Evolutionary conservation across 2,888 invertebrate species (phyloP).

Genomic region (Clistopyga incitator): DNA sequence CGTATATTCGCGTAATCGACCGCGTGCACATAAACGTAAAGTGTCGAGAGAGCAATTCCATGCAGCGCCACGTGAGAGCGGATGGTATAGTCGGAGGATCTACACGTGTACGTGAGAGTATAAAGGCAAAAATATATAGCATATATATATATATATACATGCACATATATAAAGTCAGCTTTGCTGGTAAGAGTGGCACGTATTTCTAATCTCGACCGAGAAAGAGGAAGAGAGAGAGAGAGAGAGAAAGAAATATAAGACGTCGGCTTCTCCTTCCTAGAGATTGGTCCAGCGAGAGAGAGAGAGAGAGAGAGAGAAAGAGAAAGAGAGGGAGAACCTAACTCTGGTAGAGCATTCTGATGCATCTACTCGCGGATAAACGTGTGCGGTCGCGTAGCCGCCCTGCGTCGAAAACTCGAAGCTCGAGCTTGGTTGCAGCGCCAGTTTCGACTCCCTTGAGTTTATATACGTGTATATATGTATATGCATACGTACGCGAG

Average conservation of each 20-base stretch:
- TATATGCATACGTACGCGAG: conserved; percentile 28
- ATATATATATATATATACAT: not conserved
- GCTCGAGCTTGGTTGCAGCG: conserved; percentile 18
- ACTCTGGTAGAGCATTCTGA: conserved; percentile 10
- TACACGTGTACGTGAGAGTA: conserved; percentile 2
- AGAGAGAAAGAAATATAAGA: conserved; percentile 1
- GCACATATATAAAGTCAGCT: conserved; percentile 19
- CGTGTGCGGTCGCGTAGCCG: conserved; percentile 25
- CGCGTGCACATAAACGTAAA: not conserved
- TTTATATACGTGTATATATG: conserved; percentile 31
- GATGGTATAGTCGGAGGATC: not conserved
- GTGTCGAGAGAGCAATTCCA: not conserved
- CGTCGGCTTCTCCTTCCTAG: not conserved
- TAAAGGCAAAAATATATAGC: not conserved
- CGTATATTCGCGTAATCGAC: not conserved
- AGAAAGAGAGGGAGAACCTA: not conserved
- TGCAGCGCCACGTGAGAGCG: not conserved
- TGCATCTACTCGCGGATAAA: conserved; percentile 45
- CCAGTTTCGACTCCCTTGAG: conserved; percentile 40
- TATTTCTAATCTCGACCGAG: conserved; percentile 38
- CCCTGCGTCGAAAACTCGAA: conserved; percentile 38
- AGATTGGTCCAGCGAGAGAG: not conserved
- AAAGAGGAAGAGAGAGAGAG: too few species aligned
- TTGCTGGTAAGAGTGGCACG: conserved; percentile 27
- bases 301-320: conserved; percentile 15